A percentile compares a stretch with the other conserved stretches of the same genome.
These are phyloP conservation scores for Urocyon cinereoargenteus DNA, from an alignment of 2,797 vertebrate genomes.

Conservation along the genomic window DNA sequence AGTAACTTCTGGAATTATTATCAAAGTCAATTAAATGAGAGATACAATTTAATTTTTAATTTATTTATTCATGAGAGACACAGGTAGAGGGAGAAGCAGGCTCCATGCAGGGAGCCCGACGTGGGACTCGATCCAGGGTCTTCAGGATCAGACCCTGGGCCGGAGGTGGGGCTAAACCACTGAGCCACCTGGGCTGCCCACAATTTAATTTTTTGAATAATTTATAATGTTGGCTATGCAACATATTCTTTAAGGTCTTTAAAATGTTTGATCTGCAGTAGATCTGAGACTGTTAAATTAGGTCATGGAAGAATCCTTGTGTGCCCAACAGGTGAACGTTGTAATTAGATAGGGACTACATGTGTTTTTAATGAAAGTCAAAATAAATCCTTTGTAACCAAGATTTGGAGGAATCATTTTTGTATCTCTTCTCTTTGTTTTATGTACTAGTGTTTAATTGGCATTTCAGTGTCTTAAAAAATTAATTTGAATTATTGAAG, in stretches of 20 bases:
- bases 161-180: no score
- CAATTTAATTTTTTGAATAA: no score
- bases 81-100: no score
- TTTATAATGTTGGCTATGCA: no score
- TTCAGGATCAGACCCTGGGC: no score
- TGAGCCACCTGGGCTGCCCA: no score
- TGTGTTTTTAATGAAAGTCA: neutral
- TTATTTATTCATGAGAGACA: neutral
- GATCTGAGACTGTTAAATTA: neutral
- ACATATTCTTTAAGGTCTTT: neutral
- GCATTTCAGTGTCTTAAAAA: slow-evolving; percentile 9
- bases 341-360: neutral
- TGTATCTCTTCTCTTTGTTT: neutral
- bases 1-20: neutral
- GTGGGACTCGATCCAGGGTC: no score
- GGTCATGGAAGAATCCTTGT: neutral
- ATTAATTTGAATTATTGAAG: neutral
- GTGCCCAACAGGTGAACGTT: slow-evolving; percentile 18
- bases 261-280: slow-evolving; percentile 4
- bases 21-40: neutral
- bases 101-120: no score
- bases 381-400: neutral
- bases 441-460: neutral
- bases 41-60: neutral
- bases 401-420: slow-evolving; percentile 35